phyloP scores from a whole-genome alignment of 2,797 vertebrate genomes.

The Eremophila alpestris region DNA sequence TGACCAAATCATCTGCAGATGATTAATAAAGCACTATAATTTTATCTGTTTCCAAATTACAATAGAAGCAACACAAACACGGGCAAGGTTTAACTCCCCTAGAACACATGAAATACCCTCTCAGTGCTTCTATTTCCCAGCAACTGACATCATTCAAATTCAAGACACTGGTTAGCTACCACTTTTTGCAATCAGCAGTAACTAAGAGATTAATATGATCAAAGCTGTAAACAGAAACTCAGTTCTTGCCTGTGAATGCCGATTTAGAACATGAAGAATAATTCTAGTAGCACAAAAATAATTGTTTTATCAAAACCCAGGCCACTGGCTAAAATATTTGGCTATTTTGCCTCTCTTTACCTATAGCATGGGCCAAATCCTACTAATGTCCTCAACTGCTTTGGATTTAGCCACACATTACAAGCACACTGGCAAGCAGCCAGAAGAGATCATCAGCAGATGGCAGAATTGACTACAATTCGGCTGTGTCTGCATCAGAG shows the following conservation, averaged over 20 bases:
- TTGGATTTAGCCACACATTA: not conserved
- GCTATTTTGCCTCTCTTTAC: not conserved
- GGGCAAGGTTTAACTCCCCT: not conserved
- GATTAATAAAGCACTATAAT: not conserved
- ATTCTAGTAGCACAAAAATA: not conserved
- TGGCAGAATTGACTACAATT: slow-evolving; percentile 48
- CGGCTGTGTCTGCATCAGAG: not conserved
- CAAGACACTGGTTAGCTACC: not conserved
- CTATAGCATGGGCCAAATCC: not conserved
- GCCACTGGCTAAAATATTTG: not conserved
- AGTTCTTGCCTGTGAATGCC: not conserved
- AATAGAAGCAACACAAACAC: not conserved
- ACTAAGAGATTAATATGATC: not conserved
- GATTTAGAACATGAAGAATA: not conserved
- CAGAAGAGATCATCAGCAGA: slow-evolving; percentile 44
- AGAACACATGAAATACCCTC: not conserved
- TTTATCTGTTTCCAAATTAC: not conserved
- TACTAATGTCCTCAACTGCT: not conserved
- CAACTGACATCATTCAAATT: not conserved
- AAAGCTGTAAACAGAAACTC: not conserved
- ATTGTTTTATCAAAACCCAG: not conserved
- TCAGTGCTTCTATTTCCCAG: not conserved
- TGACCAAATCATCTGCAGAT: not conserved
- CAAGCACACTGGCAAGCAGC: not conserved
- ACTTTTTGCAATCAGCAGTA: not conserved